Base-by-base conservation (phyloP, 2,797 vertebrate species). In the Acridotheres tristis region DNA sequence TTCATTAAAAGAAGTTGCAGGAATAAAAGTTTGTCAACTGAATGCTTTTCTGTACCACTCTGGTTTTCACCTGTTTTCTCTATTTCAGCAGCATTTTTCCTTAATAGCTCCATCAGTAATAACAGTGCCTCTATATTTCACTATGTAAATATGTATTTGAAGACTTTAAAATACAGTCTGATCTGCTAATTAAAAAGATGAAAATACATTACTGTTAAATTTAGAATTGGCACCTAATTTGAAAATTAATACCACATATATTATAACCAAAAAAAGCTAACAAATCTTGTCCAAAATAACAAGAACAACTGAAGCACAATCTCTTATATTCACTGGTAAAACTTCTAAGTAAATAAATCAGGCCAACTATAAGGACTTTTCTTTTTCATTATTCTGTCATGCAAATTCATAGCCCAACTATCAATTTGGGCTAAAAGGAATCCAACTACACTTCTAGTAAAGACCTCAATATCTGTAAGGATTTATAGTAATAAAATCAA, bases 201-300 rank as follows among this genome's bases (percentile, higher is more conserved):
- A 96, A 94, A 96, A 81, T 62, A 32, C 32, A 68, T 38, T 76
- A 74, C 59, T 34, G 36, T 34, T 95, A 91, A 59, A 89, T 78
- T 90, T 87, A 91, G 32, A 83, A 83, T n/a, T 1, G 4, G 43
- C 20, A 84, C 13, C 18, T 73, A 89, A 63, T 26, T 55, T 72
- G 38, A 85, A 96, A 92, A 91, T 68, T 78, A 62, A 78, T 76
- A 80, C 11, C 5, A 5, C 26, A 59, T 54, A 48, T 20, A 67
- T 42, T 54, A 68, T 51, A 77, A 2, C 1, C 10, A 16, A 69
- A 73, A 73, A 74, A 83, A 65, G 8, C 38, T 58, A 75, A 26
- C 54, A 59, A 74, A 55, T 53, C 42, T 42, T 10, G 8, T 48
- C 40, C 10, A 65, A 89, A 92, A 73, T 59, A 71, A 53, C 23